Evolutionary conservation across 1,140 invertebrate species (phyloP).

Genomic region (Drosophila ercepeae): DNA sequence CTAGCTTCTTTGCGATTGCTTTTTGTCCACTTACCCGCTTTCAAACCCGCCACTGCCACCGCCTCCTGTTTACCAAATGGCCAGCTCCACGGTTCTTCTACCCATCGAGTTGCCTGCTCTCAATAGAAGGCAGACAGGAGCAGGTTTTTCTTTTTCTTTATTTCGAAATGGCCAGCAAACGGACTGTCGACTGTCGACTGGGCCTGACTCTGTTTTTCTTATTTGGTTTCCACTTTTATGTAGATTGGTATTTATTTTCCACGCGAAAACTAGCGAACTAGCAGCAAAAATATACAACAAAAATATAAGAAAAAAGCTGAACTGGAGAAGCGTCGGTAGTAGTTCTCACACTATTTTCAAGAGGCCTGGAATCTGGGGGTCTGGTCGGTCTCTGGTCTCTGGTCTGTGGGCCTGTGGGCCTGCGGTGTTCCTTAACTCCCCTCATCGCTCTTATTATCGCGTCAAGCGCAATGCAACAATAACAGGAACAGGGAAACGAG

Average conservation of each 20-base stretch:
- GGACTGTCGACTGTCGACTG: conserved; percentile 50
- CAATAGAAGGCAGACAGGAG: conserved; percentile 59
- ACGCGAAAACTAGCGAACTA: conserved; percentile 69
- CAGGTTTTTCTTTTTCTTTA: conserved; percentile 59
- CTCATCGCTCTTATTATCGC: conserved; percentile 80
- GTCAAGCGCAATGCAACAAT: conserved; percentile 55
- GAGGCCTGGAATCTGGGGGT: conserved; percentile 26
- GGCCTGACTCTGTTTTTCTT: conserved; percentile 59
- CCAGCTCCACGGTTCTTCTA: conserved; percentile 8
- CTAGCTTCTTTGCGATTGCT: conserved; percentile 36
- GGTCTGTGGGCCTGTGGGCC: conserved; percentile 25
- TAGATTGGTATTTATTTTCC: conserved; percentile 82
- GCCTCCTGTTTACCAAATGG: neutral
- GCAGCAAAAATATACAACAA: too few species aligned
- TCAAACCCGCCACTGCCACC: neutral
- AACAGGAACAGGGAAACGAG: conserved; percentile 49
- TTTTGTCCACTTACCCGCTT: conserved; percentile 36
- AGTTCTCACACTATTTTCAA: conserved; percentile 67
- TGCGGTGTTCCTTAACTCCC: conserved; percentile 63
- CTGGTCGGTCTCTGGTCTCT: neutral
- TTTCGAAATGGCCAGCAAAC: conserved; percentile 56
- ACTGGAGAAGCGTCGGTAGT: conserved; percentile 43
- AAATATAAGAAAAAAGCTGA: conserved; percentile 34
- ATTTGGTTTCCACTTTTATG: conserved; percentile 81
- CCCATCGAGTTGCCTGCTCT: conserved; percentile 40